Conservation (phyloP, 1,140 invertebrate genomes). For the Wasmannia auropunctata region DNA sequence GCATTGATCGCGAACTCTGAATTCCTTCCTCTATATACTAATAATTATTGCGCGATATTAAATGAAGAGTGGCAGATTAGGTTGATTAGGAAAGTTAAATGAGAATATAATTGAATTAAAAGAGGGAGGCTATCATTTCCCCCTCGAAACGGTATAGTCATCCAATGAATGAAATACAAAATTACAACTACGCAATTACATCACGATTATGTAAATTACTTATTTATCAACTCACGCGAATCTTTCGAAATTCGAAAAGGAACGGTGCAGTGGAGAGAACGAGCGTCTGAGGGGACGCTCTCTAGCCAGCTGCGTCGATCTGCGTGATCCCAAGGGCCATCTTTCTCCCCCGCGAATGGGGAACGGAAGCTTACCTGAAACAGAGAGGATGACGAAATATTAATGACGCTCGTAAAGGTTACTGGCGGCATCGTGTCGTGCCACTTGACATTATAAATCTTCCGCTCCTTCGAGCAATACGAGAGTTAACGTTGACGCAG, state of each 20-base stretch:
- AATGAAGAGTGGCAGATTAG: neutral
- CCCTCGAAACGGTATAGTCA: neutral
- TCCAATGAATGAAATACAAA: neutral
- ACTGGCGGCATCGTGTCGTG: constrained; percentile 41
- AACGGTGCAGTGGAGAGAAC: neutral
- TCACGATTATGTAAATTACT: neutral
- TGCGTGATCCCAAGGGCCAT: constrained; percentile 29
- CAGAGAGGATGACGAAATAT: constrained; percentile 68
- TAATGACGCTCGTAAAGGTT: constrained; percentile 65
- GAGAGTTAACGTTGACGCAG: constrained; percentile 61
- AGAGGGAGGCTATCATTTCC: neutral
- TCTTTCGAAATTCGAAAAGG: neutral
- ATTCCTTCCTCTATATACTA: neutral
- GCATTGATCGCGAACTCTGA: neutral
- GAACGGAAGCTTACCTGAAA: constrained; percentile 68
- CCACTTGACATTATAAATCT: constrained; percentile 68
- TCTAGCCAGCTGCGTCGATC: constrained; percentile 30
- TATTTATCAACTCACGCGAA: constrained; percentile 22
- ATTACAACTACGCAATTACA: neutral
- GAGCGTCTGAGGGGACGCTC: constrained; percentile 1
- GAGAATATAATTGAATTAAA: constrained; percentile 8
- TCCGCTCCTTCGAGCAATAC: constrained; percentile 40
- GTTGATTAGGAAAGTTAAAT: neutral
- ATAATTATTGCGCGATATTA: constrained; percentile 7
- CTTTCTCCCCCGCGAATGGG: constrained; percentile 8